Evolutionary conservation across 2,113 vertebrate species (phyloP).

Genomic region (Solea solea): DNA sequence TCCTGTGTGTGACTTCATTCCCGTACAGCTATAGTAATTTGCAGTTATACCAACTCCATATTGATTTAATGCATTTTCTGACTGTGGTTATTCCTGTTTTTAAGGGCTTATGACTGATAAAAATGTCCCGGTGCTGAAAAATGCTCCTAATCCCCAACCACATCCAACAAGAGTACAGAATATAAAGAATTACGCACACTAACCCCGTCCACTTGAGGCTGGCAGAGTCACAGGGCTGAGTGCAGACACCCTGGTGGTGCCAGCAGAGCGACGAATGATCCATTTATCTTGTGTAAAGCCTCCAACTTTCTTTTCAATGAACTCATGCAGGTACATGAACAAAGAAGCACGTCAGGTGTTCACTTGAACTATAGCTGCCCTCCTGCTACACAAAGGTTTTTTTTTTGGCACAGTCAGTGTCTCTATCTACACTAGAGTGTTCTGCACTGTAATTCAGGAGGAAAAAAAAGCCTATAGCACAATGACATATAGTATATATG

Average conservation of each 20-base stretch:
- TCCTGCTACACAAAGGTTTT: conserved; percentile 7
- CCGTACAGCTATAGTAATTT: too few relatives aligned
- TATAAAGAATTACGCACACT: conserved; percentile 22
- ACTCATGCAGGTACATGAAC: conserved; percentile 27
- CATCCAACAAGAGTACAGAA: neutral
- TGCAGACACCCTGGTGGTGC: conserved; percentile 19
- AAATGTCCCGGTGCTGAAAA: conserved; percentile 17
- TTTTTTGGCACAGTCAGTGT: conserved; percentile 2
- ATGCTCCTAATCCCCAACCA: neutral
- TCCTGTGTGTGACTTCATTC: too few relatives aligned
- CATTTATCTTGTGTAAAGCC: conserved; percentile 44
- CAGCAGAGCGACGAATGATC: conserved; percentile 22
- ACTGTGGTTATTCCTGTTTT: too few relatives aligned
- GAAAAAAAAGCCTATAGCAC: neutral
- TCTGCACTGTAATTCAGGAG: neutral
- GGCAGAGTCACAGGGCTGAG: conserved; percentile 32
- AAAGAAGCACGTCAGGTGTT: conserved; percentile 25
- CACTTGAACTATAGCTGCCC: conserved; percentile 24
- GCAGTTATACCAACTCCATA: too few relatives aligned
- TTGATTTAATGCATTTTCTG: too few relatives aligned
- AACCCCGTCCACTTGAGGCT: conserved; percentile 16
- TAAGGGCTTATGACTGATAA: neutral
- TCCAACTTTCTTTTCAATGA: conserved; percentile 26
- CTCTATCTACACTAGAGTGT: neutral
- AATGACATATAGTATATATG: too few relatives aligned